A percentile compares a stretch with the other conserved stretches of the same genome.
phyloP scores from a whole-genome alignment of 2,797 vertebrate species.

The Oreochromis grahami region DNA sequence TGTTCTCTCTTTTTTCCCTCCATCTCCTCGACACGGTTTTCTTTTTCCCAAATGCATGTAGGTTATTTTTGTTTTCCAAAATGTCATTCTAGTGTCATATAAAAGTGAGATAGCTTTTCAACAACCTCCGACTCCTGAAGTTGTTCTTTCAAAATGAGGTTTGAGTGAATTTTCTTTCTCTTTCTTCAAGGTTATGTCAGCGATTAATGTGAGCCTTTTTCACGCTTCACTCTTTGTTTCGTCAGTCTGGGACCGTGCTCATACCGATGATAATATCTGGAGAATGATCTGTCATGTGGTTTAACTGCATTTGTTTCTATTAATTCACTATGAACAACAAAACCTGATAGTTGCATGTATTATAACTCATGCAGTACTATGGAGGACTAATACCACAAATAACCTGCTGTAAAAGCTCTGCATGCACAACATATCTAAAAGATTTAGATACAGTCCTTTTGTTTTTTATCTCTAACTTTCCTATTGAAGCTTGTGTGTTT shows the following conservation, averaged over 20 bases:
- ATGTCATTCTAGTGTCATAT: slow-evolving; percentile 71
- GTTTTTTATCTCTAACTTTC: neutral
- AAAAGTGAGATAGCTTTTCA: slow-evolving; percentile 68
- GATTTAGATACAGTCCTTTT: neutral
- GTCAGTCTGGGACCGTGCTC: neutral
- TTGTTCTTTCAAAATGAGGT: neutral
- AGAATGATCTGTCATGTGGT: neutral
- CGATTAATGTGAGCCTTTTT: neutral
- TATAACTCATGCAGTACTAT: neutral
- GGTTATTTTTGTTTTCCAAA: slow-evolving; percentile 43
- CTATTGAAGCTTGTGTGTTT: neutral
- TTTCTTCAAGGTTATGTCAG: neutral
- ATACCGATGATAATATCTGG: neutral
- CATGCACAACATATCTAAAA: neutral
- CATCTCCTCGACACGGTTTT: neutral
- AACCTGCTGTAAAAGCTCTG: neutral
- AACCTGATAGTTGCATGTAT: neutral
- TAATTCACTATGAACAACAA: neutral
- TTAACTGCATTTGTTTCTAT: neutral
- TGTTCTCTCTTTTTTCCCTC: slow-evolving; percentile 1
- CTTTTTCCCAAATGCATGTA: slow-evolving; percentile 50
- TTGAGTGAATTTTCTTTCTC: neutral
- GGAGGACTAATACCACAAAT: neutral
- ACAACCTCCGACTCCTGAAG: slow-evolving; percentile 14
- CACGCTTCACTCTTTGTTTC: neutral